A percentile compares a stretch with the other conserved stretches of the same genome.
These are phyloP conservation scores for Exephanes ischioxanthus DNA, from an alignment of 2,888 invertebrate genomes.

Conservation along the genomic window DNA sequence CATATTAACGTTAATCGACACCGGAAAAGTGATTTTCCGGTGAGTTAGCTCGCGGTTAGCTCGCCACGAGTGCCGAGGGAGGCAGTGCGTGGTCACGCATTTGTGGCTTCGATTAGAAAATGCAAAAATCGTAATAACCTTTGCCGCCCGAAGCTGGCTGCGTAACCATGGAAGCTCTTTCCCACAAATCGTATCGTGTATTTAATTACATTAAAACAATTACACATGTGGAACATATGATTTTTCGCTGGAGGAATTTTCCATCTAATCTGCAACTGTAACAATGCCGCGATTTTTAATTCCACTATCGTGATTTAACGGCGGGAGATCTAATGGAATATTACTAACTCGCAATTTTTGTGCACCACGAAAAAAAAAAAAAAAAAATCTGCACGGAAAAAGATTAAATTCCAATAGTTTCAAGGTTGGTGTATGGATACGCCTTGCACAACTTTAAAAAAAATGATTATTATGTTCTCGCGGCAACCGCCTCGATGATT, in stretches of 20 bases:
- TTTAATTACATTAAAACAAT: slow-evolving; percentile 14
- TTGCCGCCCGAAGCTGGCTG: slow-evolving; percentile 14
- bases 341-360: neutral
- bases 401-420: neutral
- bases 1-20: slow-evolving; percentile 61
- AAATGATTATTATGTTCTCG: neutral
- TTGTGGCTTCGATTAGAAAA: slow-evolving; percentile 55
- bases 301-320: neutral
- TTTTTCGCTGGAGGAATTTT: neutral
- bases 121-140: slow-evolving; percentile 52
- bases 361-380: neutral
- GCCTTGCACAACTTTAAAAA: neutral
- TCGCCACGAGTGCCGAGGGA: slow-evolving; percentile 1
- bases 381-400: neutral
- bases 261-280: neutral
- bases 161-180: slow-evolving; percentile 24
- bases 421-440: neutral
- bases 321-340: neutral
- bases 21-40: slow-evolving; percentile 68
- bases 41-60: slow-evolving; percentile 51
- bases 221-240: neutral
- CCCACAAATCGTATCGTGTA: slow-evolving; percentile 14
- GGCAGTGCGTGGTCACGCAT: slow-evolving; percentile 33
- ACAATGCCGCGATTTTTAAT: neutral
- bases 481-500: slow-evolving; percentile 10